Base-by-base conservation (phyloP, 2,888 invertebrate species). In the Diloba caeruleocephala region DNA sequence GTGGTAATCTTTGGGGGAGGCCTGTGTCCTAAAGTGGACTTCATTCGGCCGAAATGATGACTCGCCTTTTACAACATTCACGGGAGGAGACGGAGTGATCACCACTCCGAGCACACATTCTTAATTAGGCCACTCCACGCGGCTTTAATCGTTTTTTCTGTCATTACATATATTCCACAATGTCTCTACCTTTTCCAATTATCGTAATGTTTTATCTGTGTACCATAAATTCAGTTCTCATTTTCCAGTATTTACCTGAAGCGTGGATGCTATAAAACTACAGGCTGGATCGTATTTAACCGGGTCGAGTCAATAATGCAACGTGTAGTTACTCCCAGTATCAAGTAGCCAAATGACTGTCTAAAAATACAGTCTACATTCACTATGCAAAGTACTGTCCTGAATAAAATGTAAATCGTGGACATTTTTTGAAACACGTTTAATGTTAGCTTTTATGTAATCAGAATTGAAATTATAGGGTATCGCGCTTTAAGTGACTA, bases 281-380 rank as follows among this genome's bases (percentile, higher is more conserved):
- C 46, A 14, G 17, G 26, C 39, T 37, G 28, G 58, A 48, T 63
- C 61, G 68, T 38, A 50, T 43, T 67, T 61, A 78, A 71, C 48
- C 55, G 56, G 76, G 73, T 65, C 66, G 67, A 71, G 73, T 78
- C 77, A 72, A 81, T 81, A 82, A 76, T 76, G 78, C 60, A 76
- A 53, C 60, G 49, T 54, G 48, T 52, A 65, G 55, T 71, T 55
- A 79, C 83, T 83, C 69, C 82, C 76, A 82, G 80, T 71, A 75
- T 80, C 76, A 66, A 74, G 75, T 77, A 76, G 81, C 81, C 79
- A 81, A 84, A 80, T 76, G 65, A 74, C 61, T 68, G 58, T 71
- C 79, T 82, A 80, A 79, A 84, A 81, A 83, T 82, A 84, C 64
- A 61, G 54, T 12, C 29, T 72, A 66, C 76, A 76, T 73, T 76